Base-by-base conservation (phyloP, 1,140 invertebrate species). In the Oedothorax gibbosus region DNA sequence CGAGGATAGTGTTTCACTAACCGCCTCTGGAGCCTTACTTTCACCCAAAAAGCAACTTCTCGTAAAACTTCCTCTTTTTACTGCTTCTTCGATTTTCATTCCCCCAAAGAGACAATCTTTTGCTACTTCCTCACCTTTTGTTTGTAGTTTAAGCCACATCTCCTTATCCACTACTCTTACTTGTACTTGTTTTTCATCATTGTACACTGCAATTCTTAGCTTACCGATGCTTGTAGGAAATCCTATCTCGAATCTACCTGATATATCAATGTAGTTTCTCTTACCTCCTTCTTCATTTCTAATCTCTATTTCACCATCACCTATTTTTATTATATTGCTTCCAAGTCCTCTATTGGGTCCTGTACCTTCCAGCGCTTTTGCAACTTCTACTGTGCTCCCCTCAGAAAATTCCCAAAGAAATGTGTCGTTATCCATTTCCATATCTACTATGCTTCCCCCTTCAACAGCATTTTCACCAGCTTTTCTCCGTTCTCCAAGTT, bases 251-350 rank as follows among this genome's bases (percentile, higher is more conserved):
- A 65, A 10, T 65, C 64, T 65, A 10, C 18, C 64, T 65, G 64
- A 65, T 65, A 65, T 18, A 65, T 65, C 64, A 65, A 65, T 65
- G 64, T 65, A 65, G 64, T 65, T 65, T 65, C 64, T 65, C 64
- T 65, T 18, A 65, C 64, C 64, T 65, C 64, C 64, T 65, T 65
- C 18, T 18, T 65, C 64, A 65, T 10, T 65, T 65, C 64, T 65
- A 18, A 65, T 18, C 18, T 65, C 64, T 12, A 65, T 65, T 18
- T 65, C 64, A 65, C 64, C 18, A 65, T 65, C 64, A 65, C 64
- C 64, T 18, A 65, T 65, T 65, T 65, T 65, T 65, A 65, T 65
- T 12, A 65, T 65, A 18, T 65, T 65, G 18, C 64, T 65, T 65
- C 64, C 64, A 12, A 65, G 18, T 18, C 64, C 64, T 65, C 18